Percentiles rank a stretch among this genome's conserved stretches.
phyloP scores from a whole-genome alignment of 1,140 invertebrate species.

The Nilaparvata lugens region DNA sequence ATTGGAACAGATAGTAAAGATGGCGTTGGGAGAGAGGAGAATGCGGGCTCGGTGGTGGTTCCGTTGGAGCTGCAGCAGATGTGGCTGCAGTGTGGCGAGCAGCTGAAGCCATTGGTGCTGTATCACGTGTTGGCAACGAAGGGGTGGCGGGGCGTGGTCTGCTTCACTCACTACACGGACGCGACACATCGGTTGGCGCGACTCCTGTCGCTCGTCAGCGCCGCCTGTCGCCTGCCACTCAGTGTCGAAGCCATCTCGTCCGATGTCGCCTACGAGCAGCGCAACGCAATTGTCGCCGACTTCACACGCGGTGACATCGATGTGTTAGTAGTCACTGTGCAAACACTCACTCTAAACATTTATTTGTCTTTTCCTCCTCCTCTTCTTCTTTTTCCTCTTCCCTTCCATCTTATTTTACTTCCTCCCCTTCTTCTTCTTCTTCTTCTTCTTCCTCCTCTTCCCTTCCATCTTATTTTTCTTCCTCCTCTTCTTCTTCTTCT shows the following conservation, averaged over 20 bases:
- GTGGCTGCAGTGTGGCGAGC: conserved; percentile 53
- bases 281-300: conserved; percentile 56
- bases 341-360: no score
- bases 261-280: conserved; percentile 46
- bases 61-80: conserved; percentile 74
- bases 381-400: no score
- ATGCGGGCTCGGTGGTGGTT: conserved; percentile 41
- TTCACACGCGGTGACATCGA: conserved; percentile 67
- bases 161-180: conserved; percentile 81
- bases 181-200: conserved; percentile 60
- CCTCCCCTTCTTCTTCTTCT: no score
- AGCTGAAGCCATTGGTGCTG: conserved; percentile 72
- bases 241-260: conserved; percentile 61
- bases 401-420: no score
- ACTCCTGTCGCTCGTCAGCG: conserved; percentile 51
- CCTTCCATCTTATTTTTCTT: no score
- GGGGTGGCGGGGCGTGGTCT: conserved; percentile 64
- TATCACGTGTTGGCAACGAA: conserved; percentile 59
- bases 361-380: no score
- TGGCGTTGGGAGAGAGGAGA: no score
- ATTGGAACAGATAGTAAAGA: no score
- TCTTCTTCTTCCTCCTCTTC: no score
- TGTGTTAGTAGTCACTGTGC: no score
- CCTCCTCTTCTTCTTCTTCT: no score
- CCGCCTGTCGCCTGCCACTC: neutral